Evolutionary conservation across 1,140 invertebrate genomes (phyloP), one percentile per base, ranked within the genome.

Genomic region (Leptonema lineaticorne): DNA sequence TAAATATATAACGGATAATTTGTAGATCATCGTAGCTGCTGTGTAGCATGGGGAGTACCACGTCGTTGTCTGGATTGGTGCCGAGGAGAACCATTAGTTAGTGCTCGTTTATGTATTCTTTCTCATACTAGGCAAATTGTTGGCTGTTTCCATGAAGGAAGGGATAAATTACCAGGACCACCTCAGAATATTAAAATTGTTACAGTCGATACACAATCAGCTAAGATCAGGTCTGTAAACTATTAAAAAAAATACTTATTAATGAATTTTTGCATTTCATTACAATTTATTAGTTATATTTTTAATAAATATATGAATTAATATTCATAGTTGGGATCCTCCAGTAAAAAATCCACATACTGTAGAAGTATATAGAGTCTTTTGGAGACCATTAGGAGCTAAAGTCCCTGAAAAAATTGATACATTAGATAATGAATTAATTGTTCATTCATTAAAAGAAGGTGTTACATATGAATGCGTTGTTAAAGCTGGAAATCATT

Each of bases 291-390:
- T n/a, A n/a, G n/a, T n/a, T n/a, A n/a, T n/a, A n/a, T n/a, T n/a
- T n/a, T n/a, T n/a, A n/a, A n/a, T n/a, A n/a, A n/a, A n/a, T n/a
- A n/a, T n/a, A n/a, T n/a, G n/a, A n/a, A 14, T 48, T 3, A 53
- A 53, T 53, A 8, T 41, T 66, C 65, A 65, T 73, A 85, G 84
- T 60, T 94, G 92, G 92, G 89, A 92, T 74, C 85, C 87, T 9
- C 91, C 92, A 41, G 75, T 83, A 22, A 93, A 93, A 78, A 93
- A 94, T 78, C 90, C 92, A 2, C 85, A 91, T 69, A 88, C 87
- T 7, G 91, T 92, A n/a, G 89, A 92, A 79, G 82, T 90, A 68
- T 93, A 93, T 81, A 85, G 90, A 65, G 84, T 89, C 69, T 87
- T 88, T 78, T 88, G 86, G 85, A 79, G 86, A 57, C 82, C 82